These are phyloP conservation scores for Cactoblastis cactorum DNA, from an alignment of 2,888 invertebrate species.

Conservation along the genomic window DNA sequence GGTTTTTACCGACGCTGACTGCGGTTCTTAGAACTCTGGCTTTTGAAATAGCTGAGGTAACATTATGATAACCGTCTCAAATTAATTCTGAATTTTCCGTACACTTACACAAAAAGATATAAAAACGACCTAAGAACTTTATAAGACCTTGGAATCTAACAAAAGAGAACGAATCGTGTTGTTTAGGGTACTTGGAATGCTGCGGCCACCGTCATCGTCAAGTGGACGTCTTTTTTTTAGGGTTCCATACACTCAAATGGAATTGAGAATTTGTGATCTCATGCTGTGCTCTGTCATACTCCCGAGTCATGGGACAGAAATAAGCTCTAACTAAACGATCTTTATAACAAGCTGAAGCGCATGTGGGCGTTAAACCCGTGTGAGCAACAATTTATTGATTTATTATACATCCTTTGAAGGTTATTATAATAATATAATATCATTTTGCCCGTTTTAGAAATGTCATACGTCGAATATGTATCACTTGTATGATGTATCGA, in stretches of 20 bases:
- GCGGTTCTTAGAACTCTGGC: conserved; percentile 2
- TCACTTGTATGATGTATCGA: background rate
- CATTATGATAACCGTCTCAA: background rate
- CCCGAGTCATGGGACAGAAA: conserved; percentile 64
- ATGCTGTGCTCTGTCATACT: conserved; percentile 53
- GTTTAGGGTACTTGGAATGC: background rate
- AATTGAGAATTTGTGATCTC: conserved; percentile 66
- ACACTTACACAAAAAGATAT: too few species aligned
- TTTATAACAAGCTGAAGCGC: background rate
- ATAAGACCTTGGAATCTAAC: background rate
- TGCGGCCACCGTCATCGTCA: conserved; percentile 14
- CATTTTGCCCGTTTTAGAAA: background rate
- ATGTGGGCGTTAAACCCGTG: conserved; percentile 1
- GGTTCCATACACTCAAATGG: conserved; percentile 23
- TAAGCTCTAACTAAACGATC: conserved; percentile 38
- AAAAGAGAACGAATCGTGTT: background rate
- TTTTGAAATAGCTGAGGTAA: background rate
- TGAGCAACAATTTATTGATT: conserved; percentile 1
- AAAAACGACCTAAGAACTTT: too few species aligned
- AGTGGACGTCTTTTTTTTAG: conserved; percentile 18
- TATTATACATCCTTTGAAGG: background rate
- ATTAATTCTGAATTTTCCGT: too few species aligned
- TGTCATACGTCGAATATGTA: background rate
- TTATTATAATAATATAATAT: background rate
- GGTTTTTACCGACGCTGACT: conserved; percentile 1